Conservation (phyloP, 1,140 invertebrate genomes). For the Lordiphosa clarofinis region DNA sequence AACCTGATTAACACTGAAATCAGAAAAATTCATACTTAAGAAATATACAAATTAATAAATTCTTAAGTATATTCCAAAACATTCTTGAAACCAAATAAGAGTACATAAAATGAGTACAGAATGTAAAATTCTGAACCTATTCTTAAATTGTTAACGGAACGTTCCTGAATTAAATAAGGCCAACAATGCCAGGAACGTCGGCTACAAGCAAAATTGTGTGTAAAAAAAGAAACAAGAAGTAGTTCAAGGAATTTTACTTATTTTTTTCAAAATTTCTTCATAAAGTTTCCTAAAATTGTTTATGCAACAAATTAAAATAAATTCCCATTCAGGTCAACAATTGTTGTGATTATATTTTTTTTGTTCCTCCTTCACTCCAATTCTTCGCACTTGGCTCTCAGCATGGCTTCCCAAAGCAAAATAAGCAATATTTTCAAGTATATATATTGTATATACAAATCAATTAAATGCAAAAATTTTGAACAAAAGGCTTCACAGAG, state of each 20-base stretch:
- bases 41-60: no score
- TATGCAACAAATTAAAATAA: constrained; percentile 26
- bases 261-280: constrained; percentile 9
- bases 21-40: no score
- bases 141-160: no score
- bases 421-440: constrained; percentile 4
- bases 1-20: no score
- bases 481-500: constrained; percentile 15
- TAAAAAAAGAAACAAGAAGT: neutral
- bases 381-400: constrained; percentile 30
- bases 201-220: no score
- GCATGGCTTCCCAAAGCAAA: constrained; percentile 59
- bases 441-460: constrained; percentile 32
- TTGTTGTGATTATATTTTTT: constrained; percentile 12
- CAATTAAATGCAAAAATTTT: constrained; percentile 56
- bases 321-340: constrained; percentile 44
- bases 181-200: no score
- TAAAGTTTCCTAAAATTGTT: neutral
- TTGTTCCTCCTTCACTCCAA: neutral
- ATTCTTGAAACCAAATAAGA: no score
- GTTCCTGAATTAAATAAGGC: no score
- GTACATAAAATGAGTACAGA: no score
- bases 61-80: no score
- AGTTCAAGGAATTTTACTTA: neutral
- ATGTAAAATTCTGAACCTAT: no score